A percentile compares a stretch with the other conserved stretches of the same genome.
These are phyloP conservation scores for Megalonaias nervosa DNA, from an alignment of 1,140 invertebrate species.

Conservation along the genomic window DNA sequence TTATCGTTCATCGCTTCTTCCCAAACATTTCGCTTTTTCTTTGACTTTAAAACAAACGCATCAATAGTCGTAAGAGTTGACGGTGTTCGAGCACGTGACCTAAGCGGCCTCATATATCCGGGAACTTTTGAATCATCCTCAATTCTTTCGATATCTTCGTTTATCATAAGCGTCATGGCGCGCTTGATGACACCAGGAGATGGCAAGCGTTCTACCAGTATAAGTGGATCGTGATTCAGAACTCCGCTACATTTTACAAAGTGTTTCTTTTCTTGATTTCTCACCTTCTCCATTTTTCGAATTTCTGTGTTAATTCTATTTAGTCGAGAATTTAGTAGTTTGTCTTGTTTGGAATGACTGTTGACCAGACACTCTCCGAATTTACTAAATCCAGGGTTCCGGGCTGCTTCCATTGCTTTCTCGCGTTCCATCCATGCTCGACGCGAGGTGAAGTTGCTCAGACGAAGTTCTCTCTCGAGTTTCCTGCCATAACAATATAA, in stretches of 20 bases:
- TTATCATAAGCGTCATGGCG: constrained; percentile 21
- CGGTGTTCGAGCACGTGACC: constrained; percentile 51
- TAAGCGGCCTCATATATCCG: constrained; percentile 54
- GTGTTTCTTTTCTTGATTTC: constrained; percentile 50
- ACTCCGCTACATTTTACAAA: constrained; percentile 50
- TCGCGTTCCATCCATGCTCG: constrained; percentile 44
- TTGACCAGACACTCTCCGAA: constrained; percentile 52
- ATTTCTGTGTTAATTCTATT: constrained; percentile 49
- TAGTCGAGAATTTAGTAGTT: constrained; percentile 38
- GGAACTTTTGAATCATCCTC: constrained; percentile 44
- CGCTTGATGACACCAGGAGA: constrained; percentile 41
- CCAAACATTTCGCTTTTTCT: constrained; percentile 61
- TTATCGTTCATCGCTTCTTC: constrained; percentile 48
- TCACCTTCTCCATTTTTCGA: constrained; percentile 41
- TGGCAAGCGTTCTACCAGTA: constrained; percentile 55
- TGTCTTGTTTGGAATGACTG: constrained; percentile 53
- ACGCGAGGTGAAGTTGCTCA: constrained; percentile 26
- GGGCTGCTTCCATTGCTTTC: constrained; percentile 47
- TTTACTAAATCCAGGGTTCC: constrained; percentile 52
- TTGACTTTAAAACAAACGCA: constrained; percentile 53
- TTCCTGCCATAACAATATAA: constrained; percentile 14
- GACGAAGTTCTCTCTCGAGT: constrained; percentile 25
- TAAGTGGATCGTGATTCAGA: constrained; percentile 57
- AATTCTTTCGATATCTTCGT: constrained; percentile 21
- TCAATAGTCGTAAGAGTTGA: constrained; percentile 61